Percentiles rank a stretch among this genome's conserved stretches.
Evolutionary conservation across 2,888 invertebrate genomes (phyloP).

Genomic region (Hypselothyrea guttata): DNA sequence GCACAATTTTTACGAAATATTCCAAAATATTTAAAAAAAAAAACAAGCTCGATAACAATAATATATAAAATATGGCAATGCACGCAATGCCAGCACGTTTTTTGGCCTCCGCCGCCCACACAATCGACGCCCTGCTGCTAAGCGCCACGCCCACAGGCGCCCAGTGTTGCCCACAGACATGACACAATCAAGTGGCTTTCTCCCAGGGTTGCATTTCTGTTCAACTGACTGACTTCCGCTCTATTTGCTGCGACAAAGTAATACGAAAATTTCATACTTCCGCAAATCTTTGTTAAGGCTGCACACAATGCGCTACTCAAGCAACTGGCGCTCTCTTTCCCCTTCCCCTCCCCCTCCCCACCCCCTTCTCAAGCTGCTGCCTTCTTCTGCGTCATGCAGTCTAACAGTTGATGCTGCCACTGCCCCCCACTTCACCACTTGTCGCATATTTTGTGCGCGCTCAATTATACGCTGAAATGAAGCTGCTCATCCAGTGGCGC

Average conservation of each 20-base stretch:
- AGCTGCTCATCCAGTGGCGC: slow-evolving; percentile 63
- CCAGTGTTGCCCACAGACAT: slow-evolving; percentile 29
- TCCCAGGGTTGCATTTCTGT: slow-evolving; percentile 50
- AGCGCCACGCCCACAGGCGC: slow-evolving; percentile 25
- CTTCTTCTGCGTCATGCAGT: slow-evolving; percentile 1
- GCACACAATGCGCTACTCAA: slow-evolving; percentile 41
- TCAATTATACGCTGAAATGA: slow-evolving; percentile 76
- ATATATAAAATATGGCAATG: slow-evolving; percentile 9
- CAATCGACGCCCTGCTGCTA: slow-evolving; percentile 1
- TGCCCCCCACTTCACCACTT: slow-evolving; percentile 26
- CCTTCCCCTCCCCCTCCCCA: background rate
- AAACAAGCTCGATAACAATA: background rate
- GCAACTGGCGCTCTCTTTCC: slow-evolving; percentile 2
- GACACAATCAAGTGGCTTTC: slow-evolving; percentile 60
- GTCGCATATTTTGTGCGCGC: slow-evolving; percentile 72
- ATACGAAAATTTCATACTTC: slow-evolving; percentile 76
- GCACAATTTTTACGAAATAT: no score
- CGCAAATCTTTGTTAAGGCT: slow-evolving; percentile 66
- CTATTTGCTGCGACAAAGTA: slow-evolving; percentile 73
- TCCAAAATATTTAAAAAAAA: no score
- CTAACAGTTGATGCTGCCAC: slow-evolving; percentile 6
- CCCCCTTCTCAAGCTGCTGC: background rate
- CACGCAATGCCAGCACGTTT: slow-evolving; percentile 12
- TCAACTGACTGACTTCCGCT: slow-evolving; percentile 69
- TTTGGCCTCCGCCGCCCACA: background rate